Percentiles rank a stretch among this genome's conserved stretches.
These are phyloP conservation scores for Thunnus albacares DNA, from an alignment of 2,797 vertebrate species.

Conservation along the genomic window DNA sequence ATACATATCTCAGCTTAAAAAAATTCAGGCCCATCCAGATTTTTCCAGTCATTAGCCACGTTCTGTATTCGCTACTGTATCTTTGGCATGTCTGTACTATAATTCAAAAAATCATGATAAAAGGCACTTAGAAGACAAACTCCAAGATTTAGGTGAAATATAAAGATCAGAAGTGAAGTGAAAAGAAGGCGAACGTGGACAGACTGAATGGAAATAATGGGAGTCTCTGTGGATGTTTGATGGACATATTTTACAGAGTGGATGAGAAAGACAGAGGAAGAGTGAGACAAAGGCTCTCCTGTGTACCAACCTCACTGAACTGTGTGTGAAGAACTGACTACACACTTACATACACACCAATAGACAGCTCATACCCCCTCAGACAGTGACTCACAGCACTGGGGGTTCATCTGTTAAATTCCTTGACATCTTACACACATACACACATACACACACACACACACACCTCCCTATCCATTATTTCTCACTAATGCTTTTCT, in stretches of 20 bases:
- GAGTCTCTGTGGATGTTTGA: constrained; percentile 23
- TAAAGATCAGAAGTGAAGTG: neutral
- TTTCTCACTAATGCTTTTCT: constrained; percentile 54
- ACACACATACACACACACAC: constrained; percentile 21
- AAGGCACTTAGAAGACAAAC: neutral
- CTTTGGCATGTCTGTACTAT: neutral
- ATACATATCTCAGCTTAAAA: too few species aligned
- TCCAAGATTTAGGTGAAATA: neutral
- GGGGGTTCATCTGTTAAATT: constrained; percentile 51
- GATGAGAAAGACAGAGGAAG: constrained; percentile 57
- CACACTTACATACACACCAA: constrained; percentile 30
- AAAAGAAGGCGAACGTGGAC: neutral
- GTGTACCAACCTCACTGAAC: constrained; percentile 29
- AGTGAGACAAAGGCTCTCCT: constrained; percentile 60
- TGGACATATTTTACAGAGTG: constrained; percentile 37
- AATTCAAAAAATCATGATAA: neutral
- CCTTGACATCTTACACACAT: constrained; percentile 28
- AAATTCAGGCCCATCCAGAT: too few species aligned
- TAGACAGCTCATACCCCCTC: constrained; percentile 29
- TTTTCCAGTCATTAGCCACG: too few species aligned
- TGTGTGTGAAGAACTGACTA: constrained; percentile 8
- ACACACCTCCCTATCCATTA: constrained; percentile 3
- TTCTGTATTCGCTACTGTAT: too few species aligned
- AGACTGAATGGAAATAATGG: constrained; percentile 17
- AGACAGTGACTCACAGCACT: constrained; percentile 65